These are phyloP conservation scores for Spinibarbus caldwelli DNA, from an alignment of 2,797 vertebrate species.

Conservation along the genomic window DNA sequence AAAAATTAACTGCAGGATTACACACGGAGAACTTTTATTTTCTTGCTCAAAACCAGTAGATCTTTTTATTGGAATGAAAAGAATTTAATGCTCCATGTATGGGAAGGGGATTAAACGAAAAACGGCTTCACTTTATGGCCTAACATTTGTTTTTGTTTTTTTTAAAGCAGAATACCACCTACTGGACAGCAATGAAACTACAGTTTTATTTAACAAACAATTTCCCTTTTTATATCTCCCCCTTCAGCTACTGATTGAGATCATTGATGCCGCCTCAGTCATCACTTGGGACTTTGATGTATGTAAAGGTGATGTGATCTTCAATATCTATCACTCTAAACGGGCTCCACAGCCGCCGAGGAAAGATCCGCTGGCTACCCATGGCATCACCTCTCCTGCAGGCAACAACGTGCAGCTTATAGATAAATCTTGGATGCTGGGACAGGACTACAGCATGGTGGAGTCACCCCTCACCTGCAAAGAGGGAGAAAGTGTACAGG, in stretches of 20 bases:
- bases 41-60: neutral
- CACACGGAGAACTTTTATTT: neutral
- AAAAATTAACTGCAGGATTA: too few species aligned
- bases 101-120: neutral
- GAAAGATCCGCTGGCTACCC: conserved; percentile 88
- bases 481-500: conserved; percentile 98
- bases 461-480: conserved; percentile 93
- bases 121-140: neutral
- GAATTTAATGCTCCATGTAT: neutral
- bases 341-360: conserved; percentile 89
- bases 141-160: neutral
- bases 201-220: neutral
- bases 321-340: conserved; percentile 98
- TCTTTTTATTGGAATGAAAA: neutral
- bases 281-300: conserved; percentile 99
- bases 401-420: conserved; percentile 96
- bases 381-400: conserved; percentile 87
- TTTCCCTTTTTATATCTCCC: neutral
- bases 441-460: conserved; percentile 97
- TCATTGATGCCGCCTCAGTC: conserved; percentile 94
- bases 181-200: neutral
- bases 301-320: conserved; percentile 95
- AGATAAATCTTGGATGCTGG: conserved; percentile 91
- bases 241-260: conserved; percentile 88
- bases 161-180: neutral